phyloP scores from a whole-genome alignment of 2,888 invertebrate species.

The Tipula helvola region DNA sequence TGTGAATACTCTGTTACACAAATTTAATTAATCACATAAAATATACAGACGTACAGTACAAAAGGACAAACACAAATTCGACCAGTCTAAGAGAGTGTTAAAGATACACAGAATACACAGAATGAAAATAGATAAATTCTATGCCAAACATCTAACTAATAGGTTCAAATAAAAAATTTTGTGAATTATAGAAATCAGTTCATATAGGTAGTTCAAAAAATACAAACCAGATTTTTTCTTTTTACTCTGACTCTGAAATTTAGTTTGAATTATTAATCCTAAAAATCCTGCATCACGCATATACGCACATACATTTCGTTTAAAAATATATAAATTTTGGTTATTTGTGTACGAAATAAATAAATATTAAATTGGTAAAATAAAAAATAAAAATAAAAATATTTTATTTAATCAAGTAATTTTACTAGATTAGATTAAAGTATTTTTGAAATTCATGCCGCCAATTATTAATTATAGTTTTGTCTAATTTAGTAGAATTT shows the following conservation, averaged over 20 bases:
- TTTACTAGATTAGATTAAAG: not conserved
- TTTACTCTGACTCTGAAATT: not conserved
- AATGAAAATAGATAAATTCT: not conserved
- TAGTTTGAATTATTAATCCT: not conserved
- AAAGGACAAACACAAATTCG: not conserved
- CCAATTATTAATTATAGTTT: too few species aligned
- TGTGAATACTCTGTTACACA: too few species aligned
- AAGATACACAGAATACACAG: not conserved
- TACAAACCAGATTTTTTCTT: not conserved
- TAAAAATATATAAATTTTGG: not conserved
- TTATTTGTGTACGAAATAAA: not conserved
- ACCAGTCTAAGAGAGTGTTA: too few species aligned
- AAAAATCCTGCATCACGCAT: slow-evolving; percentile 5
- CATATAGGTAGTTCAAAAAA: not conserved
- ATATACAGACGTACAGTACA: not conserved
- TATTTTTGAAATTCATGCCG: not conserved
- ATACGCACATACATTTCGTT: not conserved
- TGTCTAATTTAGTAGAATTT: not conserved
- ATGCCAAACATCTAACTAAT: not conserved
- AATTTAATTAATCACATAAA: not conserved
- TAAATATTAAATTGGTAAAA: not conserved
- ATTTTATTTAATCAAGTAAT: not conserved
- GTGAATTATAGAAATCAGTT: not conserved
- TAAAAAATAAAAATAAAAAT: not conserved
- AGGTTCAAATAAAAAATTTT: not conserved